A percentile compares a stretch with the other conserved stretches of the same genome.
Evolutionary conservation across 2,113 vertebrate species (phyloP).

Genomic region (Pantherophis guttatus): DNA sequence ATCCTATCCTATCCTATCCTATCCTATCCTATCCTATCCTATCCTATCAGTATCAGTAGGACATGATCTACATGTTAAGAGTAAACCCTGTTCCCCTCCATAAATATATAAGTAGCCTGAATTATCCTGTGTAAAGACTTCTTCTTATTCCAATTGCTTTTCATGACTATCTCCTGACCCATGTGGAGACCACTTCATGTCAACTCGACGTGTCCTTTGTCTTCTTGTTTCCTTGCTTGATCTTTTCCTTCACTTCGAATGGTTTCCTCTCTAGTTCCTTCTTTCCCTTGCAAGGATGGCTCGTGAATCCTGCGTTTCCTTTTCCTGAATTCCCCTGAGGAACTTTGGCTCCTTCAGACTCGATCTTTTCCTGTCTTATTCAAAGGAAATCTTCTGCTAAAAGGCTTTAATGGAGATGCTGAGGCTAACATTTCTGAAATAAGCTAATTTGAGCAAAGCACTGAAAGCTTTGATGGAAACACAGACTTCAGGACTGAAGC

Average conservation of each 20-base stretch:
- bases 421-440: conserved; percentile 48
- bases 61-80: not conserved
- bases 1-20: no score
- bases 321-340: conserved; percentile 13
- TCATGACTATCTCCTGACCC: not conserved
- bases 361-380: conserved; percentile 33
- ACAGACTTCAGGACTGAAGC: conserved; percentile 40
- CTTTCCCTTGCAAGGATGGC: not conserved
- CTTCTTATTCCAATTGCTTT: not conserved
- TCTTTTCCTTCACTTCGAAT: not conserved
- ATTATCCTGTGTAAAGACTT: not conserved
- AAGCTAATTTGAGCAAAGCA: conserved; percentile 48
- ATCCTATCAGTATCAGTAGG: not conserved
- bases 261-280: not conserved
- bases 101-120: not conserved
- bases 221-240: not conserved
- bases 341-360: conserved; percentile 21
- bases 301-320: not conserved
- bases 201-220: not conserved
- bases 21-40: not conserved
- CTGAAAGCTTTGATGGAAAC: conserved; percentile 42
- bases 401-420: conserved; percentile 32
- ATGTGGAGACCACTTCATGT: not conserved
- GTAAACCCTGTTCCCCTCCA: not conserved
- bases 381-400: conserved; percentile 34